Conservation (phyloP, 2,888 invertebrate genomes). For the Thymelicus acteon region DNA sequence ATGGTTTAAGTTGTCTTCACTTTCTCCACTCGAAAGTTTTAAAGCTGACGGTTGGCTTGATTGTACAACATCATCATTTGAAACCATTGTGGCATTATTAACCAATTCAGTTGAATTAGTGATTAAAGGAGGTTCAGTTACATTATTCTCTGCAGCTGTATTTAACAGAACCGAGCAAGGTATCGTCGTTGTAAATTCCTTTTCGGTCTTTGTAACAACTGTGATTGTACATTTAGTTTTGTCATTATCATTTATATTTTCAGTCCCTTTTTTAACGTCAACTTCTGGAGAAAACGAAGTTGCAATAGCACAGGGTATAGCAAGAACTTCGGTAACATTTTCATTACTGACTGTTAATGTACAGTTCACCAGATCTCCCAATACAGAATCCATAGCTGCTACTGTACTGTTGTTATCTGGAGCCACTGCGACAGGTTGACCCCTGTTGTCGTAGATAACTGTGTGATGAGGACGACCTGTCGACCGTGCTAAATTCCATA, state of each 20-base stretch:
- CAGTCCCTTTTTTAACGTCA: conserved; percentile 65
- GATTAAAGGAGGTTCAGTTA: conserved; percentile 67
- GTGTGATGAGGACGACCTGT: conserved; percentile 74
- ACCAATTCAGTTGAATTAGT: conserved; percentile 47
- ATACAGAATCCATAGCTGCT: conserved; percentile 64
- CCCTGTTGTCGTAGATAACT: conserved; percentile 78
- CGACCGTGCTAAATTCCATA: conserved; percentile 81
- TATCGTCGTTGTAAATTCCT: conserved; percentile 78
- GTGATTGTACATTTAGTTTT: conserved; percentile 77
- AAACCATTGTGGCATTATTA: conserved; percentile 45
- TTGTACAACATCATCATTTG: conserved; percentile 41
- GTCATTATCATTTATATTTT: conserved; percentile 58
- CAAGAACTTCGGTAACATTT: conserved; percentile 73
- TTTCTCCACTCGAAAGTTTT: conserved; percentile 50
- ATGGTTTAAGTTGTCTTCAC: conserved; percentile 43
- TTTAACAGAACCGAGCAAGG: conserved; percentile 77
- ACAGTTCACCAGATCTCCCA: conserved; percentile 76
- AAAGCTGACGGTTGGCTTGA: conserved; percentile 57
- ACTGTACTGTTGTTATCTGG: conserved; percentile 67
- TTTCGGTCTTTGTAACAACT: conserved; percentile 69
- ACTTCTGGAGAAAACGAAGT: conserved; percentile 79
- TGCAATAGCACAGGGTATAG: conserved; percentile 80
- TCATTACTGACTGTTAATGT: conserved; percentile 72
- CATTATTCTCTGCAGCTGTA: conserved; percentile 78
- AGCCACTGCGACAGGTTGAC: conserved; percentile 75